Evolutionary conservation across 2,113 vertebrate species (phyloP).

Genomic region (Caranx ignobilis): DNA sequence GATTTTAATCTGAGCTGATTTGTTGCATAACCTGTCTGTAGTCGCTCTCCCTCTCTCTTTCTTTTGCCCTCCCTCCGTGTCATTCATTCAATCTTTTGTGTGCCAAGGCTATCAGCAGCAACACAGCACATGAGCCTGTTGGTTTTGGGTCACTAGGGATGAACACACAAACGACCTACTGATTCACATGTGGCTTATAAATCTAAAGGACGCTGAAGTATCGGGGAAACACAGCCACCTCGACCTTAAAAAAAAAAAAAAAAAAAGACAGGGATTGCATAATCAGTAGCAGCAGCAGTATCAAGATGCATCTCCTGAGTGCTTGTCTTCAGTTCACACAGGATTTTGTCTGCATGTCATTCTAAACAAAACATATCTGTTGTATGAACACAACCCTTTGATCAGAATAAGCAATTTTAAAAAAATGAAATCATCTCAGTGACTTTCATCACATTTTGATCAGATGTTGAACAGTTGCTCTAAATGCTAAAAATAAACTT

Average conservation of each 20-base stretch:
- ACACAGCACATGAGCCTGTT: conserved; percentile 56
- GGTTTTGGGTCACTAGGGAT: conserved; percentile 50
- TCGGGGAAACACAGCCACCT: conserved; percentile 30
- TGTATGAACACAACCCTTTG: neutral
- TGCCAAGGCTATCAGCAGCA: conserved; percentile 65
- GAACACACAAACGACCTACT: conserved; percentile 30
- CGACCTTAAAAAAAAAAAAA: conserved; percentile 14
- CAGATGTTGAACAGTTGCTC: no score
- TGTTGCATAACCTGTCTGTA: conserved; percentile 69
- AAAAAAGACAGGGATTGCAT: neutral
- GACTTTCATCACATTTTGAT: neutral
- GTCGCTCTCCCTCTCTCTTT: neutral
- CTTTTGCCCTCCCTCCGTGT: conserved; percentile 3
- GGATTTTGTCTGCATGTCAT: neutral
- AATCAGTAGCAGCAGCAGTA: neutral
- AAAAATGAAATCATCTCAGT: neutral
- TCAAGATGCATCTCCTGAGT: neutral
- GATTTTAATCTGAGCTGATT: conserved; percentile 78
- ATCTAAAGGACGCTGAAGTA: conserved; percentile 41
- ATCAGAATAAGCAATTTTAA: neutral
- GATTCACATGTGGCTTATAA: conserved; percentile 48
- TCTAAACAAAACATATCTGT: neutral
- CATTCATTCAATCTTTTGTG: conserved; percentile 67
- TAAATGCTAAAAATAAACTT: no score
- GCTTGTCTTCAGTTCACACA: neutral